A percentile compares a stretch with the other conserved stretches of the same genome.
Conservation (phyloP, 2,797 vertebrate genomes). For the Onychomys torridus region DNA sequence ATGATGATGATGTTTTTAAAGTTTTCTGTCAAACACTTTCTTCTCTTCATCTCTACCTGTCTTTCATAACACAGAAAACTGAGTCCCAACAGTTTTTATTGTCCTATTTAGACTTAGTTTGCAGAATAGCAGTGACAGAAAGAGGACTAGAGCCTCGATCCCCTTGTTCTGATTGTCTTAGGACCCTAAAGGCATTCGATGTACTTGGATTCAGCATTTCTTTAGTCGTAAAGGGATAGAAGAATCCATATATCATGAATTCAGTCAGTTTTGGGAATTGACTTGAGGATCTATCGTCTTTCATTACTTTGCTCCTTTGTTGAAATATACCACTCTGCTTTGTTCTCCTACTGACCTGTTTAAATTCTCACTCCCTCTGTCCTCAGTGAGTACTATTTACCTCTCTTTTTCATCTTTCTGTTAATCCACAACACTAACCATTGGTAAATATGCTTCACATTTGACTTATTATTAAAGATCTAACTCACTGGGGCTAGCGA, state of each 20-base stretch:
- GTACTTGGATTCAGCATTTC: not conserved
- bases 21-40: not conserved
- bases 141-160: not conserved
- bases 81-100: not conserved
- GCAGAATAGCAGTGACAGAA: not conserved
- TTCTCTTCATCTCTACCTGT: not conserved
- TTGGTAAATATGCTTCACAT: not conserved
- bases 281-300: not conserved
- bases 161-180: not conserved
- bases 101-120: not conserved
- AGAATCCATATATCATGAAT: not conserved
- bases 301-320: not conserved
- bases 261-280: not conserved
- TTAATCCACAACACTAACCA: not conserved
- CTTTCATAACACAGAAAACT: not conserved
- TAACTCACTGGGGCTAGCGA: not conserved
- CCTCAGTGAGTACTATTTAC: rapidly evolving
- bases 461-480: not conserved
- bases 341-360: not conserved
- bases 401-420: not conserved
- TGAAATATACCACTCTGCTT: not conserved
- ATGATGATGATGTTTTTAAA: not conserved
- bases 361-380: not conserved
- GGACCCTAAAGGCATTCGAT: not conserved
- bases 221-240: not conserved